phyloP scores from a whole-genome alignment of 2,797 vertebrate species.

The Nothura maculosa region DNA sequence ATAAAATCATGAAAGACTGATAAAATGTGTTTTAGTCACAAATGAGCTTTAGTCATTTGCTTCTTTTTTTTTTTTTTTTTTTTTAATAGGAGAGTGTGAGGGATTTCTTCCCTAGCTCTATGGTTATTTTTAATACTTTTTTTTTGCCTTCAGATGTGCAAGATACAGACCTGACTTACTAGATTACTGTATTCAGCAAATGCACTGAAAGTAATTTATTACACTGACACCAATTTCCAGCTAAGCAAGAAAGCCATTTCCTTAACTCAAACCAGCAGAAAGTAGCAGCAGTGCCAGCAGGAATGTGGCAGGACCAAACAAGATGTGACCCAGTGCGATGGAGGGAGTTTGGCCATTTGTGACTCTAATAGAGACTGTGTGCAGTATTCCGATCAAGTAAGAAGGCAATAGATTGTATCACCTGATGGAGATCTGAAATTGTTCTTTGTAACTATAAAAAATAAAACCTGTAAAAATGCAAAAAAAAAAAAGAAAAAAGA shows the following conservation, averaged over 20 bases:
- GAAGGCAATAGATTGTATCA: not conserved
- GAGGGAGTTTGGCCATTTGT: not conserved
- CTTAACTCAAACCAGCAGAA: not conserved
- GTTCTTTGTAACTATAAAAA: not conserved
- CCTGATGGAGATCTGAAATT: not conserved
- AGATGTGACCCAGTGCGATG: not conserved
- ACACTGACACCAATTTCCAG: constrained; percentile 8
- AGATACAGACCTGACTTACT: not conserved
- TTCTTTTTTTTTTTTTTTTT: not conserved
- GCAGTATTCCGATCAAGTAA: not conserved
- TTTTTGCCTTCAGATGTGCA: not conserved
- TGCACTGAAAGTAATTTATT: constrained; percentile 31
- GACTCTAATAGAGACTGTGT: not conserved
- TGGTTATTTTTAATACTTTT: not conserved
- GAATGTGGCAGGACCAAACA: not conserved
- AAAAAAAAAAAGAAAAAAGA: not conserved
- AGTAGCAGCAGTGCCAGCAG: not conserved
- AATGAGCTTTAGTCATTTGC: not conserved
- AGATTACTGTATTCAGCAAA: not conserved
- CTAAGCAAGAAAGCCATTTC: not conserved
- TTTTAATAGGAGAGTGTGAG: not conserved
- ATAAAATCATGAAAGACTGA: constrained; percentile 28
- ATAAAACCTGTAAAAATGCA: not conserved
- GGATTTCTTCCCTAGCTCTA: not conserved
- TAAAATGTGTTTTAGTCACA: constrained; percentile 10